Base-by-base conservation (phyloP, 2,888 invertebrate species). In the Acanthococcus lagerstroemiae region DNA sequence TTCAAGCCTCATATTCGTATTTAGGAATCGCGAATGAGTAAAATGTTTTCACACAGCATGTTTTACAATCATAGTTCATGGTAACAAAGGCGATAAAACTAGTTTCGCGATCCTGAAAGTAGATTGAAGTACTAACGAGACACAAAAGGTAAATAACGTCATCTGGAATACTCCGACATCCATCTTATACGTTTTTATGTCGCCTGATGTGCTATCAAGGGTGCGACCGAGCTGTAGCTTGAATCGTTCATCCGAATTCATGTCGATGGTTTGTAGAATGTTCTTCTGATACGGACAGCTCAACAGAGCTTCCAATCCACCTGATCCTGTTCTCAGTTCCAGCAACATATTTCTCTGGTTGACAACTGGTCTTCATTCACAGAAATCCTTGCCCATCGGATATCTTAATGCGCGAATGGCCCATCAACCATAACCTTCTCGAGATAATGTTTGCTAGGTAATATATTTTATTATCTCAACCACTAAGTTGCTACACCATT, bases 101-200 rank as follows among this genome's bases (percentile, higher is more conserved):
- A 37, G 4, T 63, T 25, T 52, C 24, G 27, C 17, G 24, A 63
- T 52, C 50, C 30, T 63, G n/a, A 27, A 63, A 27, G 52, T 7
- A 21, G 52, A 63, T 15, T 27, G 48, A 48, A 63, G 30, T 7
- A 27, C 22, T 22, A 63, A 37, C 15, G 63, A 30, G 30, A 63
- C n/a, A 30, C 63, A 63, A 54, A 63, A 63, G 22, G 30, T 63
- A 21, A 63, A 24, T 44, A 63, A 30, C n/a, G 63, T 63, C 1
- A 50, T 52, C 44, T 63, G 63, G 24, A 63, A 24, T 5, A 63
- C 37, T 63, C 63, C 63, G 30, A 63, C 44, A 17, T 63, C 50
- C 63, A 63, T 17, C 44, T 63, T 54, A 44, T 54, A 44, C n/a
- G 52, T 63, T 54, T 63, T 63, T 5, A 63, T 54, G 9, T 63